Base-by-base conservation (phyloP, 2,113 vertebrate genomes). In the Phoenicopterus ruber region DNA sequence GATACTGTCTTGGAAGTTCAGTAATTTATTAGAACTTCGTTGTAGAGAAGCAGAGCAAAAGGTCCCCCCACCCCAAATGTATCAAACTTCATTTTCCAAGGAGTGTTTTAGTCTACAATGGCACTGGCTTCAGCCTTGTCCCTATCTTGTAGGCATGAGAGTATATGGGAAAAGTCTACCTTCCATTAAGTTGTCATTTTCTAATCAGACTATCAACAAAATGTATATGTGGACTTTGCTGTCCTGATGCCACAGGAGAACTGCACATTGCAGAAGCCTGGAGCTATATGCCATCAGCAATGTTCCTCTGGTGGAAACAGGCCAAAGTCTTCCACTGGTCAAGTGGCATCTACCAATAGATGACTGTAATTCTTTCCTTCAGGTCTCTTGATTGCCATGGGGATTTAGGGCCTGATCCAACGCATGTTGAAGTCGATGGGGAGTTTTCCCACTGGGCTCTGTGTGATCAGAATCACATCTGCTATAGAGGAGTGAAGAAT, bases 61-160 rank as follows among this genome's bases (percentile, higher is more conserved):
- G 54, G 12, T 3, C 10, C 38, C 5, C 5, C 15, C 4, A 7
- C 9, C 15, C 2, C 0, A n/a, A n/a, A n/a, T n/a, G n/a, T n/a
- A n/a, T n/a, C n/a, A n/a, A 20, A 26, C 11, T 24, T 79, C 44
- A 13, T 29, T 83, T 89, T 72, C 34, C 16, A 78, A 57, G 36
- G 18, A 22, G 3, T 69, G 10, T 89, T 92, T 84, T 54, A n/a
- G 31, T 57, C 44, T 47, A 3, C 17, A 22, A 0, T 20, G 42
- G n/a, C 79, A 57, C 50, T 9, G 2, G 46, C 42, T 81, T 82
- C 47, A 86, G 59, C 42, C 54, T 62, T 70, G 44, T 72, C 22
- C 44, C 34, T 50, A 34, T 34, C 61, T 65, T 69, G 42, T 28
- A 79, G 29, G n/a, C 34, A 31, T 52, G 61, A 66, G 18, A 71